phyloP scores from a whole-genome alignment of 2,113 vertebrate genomes.

The Cyphomyrus discorhynchus region DNA sequence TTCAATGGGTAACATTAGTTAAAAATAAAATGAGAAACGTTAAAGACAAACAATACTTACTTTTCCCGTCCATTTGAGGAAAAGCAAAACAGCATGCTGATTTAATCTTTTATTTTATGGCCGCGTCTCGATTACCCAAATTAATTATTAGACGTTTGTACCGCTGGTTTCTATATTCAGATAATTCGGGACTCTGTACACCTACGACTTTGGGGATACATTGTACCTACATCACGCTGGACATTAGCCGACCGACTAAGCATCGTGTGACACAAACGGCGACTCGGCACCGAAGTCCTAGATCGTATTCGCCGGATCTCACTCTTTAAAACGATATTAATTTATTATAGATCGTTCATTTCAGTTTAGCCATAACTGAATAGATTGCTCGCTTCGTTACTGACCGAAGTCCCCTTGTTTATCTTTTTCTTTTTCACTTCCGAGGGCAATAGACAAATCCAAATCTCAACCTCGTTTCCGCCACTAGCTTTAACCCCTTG shows the following conservation, averaged over 20 bases:
- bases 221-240: background rate
- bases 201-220: background rate
- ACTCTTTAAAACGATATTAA: background rate
- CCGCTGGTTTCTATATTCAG: background rate
- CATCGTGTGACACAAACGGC: background rate
- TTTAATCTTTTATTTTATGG: background rate
- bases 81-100: background rate
- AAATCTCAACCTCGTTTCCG: slow-evolving; percentile 18
- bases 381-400: slow-evolving; percentile 8
- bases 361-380: slow-evolving; percentile 1
- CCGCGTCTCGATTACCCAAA: background rate
- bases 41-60: slow-evolving; percentile 7
- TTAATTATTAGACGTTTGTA: background rate
- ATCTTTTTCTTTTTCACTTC: slow-evolving; percentile 32
- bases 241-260: background rate
- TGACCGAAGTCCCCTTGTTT: slow-evolving; percentile 27
- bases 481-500: slow-evolving; percentile 3
- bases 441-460: slow-evolving; percentile 20
- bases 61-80: slow-evolving; percentile 2
- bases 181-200: background rate
- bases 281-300: background rate
- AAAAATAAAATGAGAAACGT: background rate
- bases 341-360: background rate
- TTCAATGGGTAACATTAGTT: background rate
- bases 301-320: background rate